These are phyloP conservation scores for Crocallis elinguaria DNA, from an alignment of 2,888 invertebrate genomes.

Conservation along the genomic window DNA sequence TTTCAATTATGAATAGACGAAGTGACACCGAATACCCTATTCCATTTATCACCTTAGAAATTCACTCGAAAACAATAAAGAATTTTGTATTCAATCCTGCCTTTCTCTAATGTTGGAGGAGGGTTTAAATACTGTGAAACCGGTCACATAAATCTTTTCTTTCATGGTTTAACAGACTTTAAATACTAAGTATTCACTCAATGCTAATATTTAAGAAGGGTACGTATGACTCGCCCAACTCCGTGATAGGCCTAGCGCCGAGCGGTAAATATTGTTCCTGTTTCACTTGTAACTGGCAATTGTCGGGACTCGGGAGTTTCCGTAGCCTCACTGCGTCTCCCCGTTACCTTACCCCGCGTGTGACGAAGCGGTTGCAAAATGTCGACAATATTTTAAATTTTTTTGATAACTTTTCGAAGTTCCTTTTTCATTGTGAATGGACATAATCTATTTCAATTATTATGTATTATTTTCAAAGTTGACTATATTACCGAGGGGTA, in stretches of 20 bases:
- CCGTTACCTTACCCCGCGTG: too few species aligned
- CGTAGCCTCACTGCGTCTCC: too few species aligned
- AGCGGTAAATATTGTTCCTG: not conserved
- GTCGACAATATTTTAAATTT: too few species aligned
- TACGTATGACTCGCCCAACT: too few species aligned
- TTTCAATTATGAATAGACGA: conserved; percentile 15
- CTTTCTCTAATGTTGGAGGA: not conserved
- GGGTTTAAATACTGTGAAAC: not conserved
- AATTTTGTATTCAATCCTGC: conserved; percentile 6
- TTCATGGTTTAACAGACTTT: not conserved
- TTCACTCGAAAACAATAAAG: conserved; percentile 20
- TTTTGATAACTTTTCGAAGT: too few species aligned
- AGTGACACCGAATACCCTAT: conserved; percentile 9
- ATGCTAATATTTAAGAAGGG: not conserved
- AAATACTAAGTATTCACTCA: not conserved
- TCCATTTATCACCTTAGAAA: conserved; percentile 18
- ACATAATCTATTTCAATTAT: too few species aligned
- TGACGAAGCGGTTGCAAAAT: too few species aligned
- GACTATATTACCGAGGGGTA: too few species aligned
- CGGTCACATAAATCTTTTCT: conserved; percentile 5
- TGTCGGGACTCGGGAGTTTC: too few species aligned
- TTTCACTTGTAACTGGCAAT: too few species aligned
- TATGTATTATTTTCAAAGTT: too few species aligned
- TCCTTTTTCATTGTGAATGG: too few species aligned
- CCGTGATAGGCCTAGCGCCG: not conserved